phyloP scores from a whole-genome alignment of 1,140 invertebrate species.

The Panagrolaimus sp. region DNA sequence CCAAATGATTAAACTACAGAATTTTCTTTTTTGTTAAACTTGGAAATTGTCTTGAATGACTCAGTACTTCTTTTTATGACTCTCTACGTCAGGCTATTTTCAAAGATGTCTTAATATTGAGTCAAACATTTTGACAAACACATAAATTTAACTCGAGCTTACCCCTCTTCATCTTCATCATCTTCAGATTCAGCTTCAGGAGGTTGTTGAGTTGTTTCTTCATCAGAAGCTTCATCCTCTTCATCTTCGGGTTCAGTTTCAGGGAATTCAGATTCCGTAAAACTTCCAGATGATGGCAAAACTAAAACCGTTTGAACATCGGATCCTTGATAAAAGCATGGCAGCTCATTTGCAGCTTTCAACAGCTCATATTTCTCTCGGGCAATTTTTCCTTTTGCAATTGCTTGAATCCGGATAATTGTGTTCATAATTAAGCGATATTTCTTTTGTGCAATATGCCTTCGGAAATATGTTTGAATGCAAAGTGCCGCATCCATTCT shows the following conservation, averaged over 20 bases:
- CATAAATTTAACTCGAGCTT: too few species aligned
- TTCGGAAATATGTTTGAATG: slow-evolving; percentile 74
- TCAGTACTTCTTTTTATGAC: slow-evolving; percentile 17
- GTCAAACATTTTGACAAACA: too few species aligned
- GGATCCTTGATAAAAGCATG: slow-evolving; percentile 16
- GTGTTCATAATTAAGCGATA: slow-evolving; percentile 67
- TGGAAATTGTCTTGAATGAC: too few species aligned
- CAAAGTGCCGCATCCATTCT: slow-evolving; percentile 68
- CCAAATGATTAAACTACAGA: too few species aligned
- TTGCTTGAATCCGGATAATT: slow-evolving; percentile 69
- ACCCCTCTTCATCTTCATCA: slow-evolving; percentile 18
- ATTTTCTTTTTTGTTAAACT: too few species aligned
- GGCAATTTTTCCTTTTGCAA: slow-evolving; percentile 49
- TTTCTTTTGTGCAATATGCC: slow-evolving; percentile 68
- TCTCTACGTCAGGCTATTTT: too few species aligned
- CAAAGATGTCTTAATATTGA: too few species aligned
- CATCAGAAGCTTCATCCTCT: slow-evolving; percentile 31
- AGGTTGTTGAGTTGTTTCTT: not conserved
- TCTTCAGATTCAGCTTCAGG: slow-evolving; percentile 29
- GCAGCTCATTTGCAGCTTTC: not conserved
- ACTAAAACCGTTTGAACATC: slow-evolving; percentile 15
- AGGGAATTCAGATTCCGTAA: not conserved
- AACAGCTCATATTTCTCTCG: slow-evolving; percentile 23
- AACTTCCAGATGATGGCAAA: slow-evolving; percentile 13
- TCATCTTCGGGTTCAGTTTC: slow-evolving; percentile 27